Evolutionary conservation across 2,888 invertebrate species (phyloP), one percentile per base, ranked within the genome.

Genomic region (Drosophila fulvimacula): DNA sequence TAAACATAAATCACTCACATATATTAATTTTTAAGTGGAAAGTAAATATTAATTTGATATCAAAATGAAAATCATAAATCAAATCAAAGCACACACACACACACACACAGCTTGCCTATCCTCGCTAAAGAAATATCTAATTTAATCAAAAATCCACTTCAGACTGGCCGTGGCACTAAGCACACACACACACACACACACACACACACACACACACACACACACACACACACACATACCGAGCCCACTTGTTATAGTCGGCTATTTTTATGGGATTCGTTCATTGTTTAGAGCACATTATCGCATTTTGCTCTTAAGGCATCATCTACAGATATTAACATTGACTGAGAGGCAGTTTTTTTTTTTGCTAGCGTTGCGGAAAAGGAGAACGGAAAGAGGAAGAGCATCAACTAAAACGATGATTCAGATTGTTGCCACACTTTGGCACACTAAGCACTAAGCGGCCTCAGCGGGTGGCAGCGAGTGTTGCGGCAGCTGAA

Each of bases 231-330:
- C 51, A 15, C 5, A 19, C 17, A 19, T 21, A n/a, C 15, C 32
- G 27, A 36, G 48, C 46, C 66, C 69, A 58, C 78, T 75, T 67
- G 68, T 46, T 61, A 69, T 55, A 53, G 64, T 55, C 64, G 69
- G 73, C 86, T 89, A 89, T 85, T 88, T 88, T 85, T 82, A 76
- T 82, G 55, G 77, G 73, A 67, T 82, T 79, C 75, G 73, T 73
- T 65, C 68, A 85, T 85, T 84, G 88, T 84, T 88, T 82, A 75
- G 83, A 68, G 56, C 77, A 86, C 74, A 89, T 88, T 88, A 85
- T 88, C 86, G 68, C 90, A 82, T 88, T 85, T 89, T 78, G 71
- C 88, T 86, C 87, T 88, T 77, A 88, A 86, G 78, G 71, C 84
- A 82, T 79, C 86, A 88, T 67, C 56, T 42, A 64, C 76, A 82